Evolutionary conservation across 2,888 invertebrate genomes (phyloP).

Genomic region (Emmelina monodactyla): DNA sequence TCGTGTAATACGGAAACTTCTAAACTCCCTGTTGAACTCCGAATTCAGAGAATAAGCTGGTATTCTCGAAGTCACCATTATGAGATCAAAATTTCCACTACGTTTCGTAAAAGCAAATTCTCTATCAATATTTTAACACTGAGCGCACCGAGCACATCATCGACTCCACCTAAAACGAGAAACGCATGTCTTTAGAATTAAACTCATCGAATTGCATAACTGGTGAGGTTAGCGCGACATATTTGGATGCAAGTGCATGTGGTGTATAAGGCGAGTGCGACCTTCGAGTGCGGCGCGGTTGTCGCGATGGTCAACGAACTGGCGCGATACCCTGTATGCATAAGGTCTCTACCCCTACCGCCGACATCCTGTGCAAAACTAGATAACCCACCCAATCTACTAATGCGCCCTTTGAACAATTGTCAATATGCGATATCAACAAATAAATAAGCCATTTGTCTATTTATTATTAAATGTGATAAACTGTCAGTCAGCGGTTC

Average conservation of each 20-base stretch:
- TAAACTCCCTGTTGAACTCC: slow-evolving; percentile 68
- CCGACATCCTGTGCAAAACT: background rate
- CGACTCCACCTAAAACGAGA: slow-evolving; percentile 48
- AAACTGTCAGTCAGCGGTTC: slow-evolving; percentile 34
- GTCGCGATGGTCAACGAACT: slow-evolving; percentile 64
- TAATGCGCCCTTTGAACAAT: no score
- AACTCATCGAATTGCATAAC: slow-evolving; percentile 16
- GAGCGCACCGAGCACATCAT: slow-evolving; percentile 58
- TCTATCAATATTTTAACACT: slow-evolving; percentile 42
- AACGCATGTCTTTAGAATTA: slow-evolving; percentile 40
- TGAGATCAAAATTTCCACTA: slow-evolving; percentile 61
- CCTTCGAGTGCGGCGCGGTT: slow-evolving; percentile 58
- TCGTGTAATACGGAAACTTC: slow-evolving; percentile 64
- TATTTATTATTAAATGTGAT: slow-evolving; percentile 27
- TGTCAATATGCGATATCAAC: background rate
- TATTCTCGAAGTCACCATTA: slow-evolving; percentile 71
- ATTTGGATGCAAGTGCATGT: slow-evolving; percentile 22
- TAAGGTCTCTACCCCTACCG: slow-evolving; percentile 31
- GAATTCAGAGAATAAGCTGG: slow-evolving; percentile 70
- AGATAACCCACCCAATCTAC: no score
- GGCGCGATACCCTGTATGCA: slow-evolving; percentile 46
- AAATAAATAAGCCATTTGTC: slow-evolving; percentile 11
- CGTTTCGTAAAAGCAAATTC: slow-evolving; percentile 32
- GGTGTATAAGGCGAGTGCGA: slow-evolving; percentile 42
- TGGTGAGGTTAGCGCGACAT: no score